Evolutionary conservation across 2,113 vertebrate genomes (phyloP).

Genomic region (Pteropus alecto): DNA sequence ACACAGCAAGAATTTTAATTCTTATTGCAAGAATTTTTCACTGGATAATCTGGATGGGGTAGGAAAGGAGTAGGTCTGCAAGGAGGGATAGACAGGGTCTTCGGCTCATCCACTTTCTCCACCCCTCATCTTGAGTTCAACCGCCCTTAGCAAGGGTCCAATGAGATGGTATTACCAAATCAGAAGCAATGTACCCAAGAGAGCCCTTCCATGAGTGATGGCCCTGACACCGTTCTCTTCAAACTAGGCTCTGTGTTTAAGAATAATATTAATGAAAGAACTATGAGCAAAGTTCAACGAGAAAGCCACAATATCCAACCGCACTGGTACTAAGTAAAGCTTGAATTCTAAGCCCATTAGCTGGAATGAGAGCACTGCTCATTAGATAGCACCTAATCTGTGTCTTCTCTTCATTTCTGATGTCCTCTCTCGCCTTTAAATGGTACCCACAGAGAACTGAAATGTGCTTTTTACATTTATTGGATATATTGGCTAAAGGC

Average conservation of each 20-base stretch:
- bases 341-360: neutral
- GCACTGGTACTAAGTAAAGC: neutral
- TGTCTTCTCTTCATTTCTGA: neutral
- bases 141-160: neutral
- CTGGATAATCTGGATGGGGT: neutral
- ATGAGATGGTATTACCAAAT: neutral
- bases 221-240: neutral
- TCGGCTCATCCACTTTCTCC: neutral
- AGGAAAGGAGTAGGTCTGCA: neutral
- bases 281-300: neutral
- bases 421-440: neutral
- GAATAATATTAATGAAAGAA: neutral
- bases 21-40: neutral
- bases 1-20: neutral
- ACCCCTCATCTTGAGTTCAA: neutral
- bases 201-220: neutral
- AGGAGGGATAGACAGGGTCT: accelerated
- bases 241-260: neutral
- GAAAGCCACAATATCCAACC: neutral
- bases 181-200: neutral
- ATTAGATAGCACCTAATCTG: neutral
- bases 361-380: neutral
- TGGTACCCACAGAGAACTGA: neutral
- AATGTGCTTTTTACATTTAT: neutral
- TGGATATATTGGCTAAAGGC: neutral